Evolutionary conservation across 2,113 vertebrate genomes (phyloP).

Genomic region (Rhinolophus ferrumequinum): DNA sequence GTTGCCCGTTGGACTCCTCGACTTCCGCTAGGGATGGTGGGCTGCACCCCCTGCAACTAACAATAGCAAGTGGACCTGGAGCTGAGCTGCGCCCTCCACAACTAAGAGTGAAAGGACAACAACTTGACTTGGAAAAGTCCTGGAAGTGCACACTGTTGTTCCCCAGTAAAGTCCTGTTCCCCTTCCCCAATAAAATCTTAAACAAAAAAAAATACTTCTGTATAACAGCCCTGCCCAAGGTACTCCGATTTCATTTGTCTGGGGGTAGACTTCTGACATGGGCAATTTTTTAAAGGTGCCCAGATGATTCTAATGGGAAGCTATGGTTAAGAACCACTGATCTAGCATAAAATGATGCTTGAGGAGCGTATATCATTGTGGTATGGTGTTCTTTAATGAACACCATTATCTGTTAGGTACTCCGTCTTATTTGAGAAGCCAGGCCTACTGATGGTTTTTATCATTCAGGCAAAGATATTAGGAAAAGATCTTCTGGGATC

Average conservation of each 20-base stretch:
- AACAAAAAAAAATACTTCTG: not conserved
- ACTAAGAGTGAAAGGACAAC: too few species aligned
- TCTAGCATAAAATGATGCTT: constrained; percentile 18
- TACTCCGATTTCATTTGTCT: constrained; percentile 38
- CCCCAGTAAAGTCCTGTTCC: too few species aligned
- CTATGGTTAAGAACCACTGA: not conserved
- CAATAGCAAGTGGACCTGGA: too few species aligned
- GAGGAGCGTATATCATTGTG: not conserved
- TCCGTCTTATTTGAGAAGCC: constrained; percentile 35
- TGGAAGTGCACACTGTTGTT: too few species aligned
- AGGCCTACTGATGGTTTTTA: not conserved
- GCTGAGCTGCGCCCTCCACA: too few species aligned
- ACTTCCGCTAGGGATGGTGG: too few species aligned
- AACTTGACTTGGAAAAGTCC: too few species aligned
- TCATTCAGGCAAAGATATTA: constrained; percentile 1
- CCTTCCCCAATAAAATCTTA: too few species aligned
- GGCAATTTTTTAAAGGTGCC: not conserved
- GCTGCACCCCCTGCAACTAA: too few species aligned
- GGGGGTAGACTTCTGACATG: not conserved
- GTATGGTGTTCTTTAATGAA: not conserved
- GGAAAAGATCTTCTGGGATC: not conserved
- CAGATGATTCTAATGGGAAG: not conserved
- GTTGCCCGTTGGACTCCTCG: too few species aligned
- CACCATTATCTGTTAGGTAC: not conserved
- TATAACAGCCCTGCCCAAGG: not conserved